A percentile compares a stretch with the other conserved stretches of the same genome.
Conservation (phyloP, 2,113 vertebrate species). For the Dipodomys ordii region DNA sequence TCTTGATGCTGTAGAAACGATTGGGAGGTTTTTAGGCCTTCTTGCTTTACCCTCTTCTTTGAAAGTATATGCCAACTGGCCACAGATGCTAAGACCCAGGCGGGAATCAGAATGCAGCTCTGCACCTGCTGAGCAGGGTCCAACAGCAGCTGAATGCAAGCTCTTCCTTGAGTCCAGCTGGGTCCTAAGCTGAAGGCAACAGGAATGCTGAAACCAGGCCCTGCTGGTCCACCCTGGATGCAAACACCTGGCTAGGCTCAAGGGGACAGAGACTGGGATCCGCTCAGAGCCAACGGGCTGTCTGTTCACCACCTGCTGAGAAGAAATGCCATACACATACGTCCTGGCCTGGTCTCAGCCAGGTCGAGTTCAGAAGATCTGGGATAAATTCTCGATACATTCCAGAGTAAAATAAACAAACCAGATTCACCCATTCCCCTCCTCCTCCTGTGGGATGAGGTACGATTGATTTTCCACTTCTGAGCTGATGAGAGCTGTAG, state of each 20-base stretch:
- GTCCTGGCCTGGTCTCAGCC: background rate
- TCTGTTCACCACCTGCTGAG: background rate
- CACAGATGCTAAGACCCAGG: background rate
- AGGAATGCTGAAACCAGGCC: background rate
- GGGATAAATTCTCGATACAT: background rate
- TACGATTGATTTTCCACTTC: no score
- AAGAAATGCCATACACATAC: accelerated
- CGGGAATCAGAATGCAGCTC: background rate
- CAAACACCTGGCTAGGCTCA: background rate
- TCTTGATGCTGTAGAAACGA: background rate
- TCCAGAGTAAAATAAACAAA: background rate
- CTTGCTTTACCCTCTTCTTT: background rate
- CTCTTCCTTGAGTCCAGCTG: no score
- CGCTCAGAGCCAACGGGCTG: background rate
- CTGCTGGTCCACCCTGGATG: no score
- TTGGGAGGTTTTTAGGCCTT: background rate
- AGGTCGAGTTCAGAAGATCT: background rate
- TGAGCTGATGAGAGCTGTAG: no score
- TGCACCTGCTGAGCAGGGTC: background rate
- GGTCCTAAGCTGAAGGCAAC: no score
- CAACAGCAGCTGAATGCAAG: background rate
- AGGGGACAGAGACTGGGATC: background rate
- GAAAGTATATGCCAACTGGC: background rate
- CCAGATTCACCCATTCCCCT: no score
- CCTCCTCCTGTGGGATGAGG: no score